Conservation (phyloP, 2,888 invertebrate species). For the Pristionchus japonicus region DNA sequence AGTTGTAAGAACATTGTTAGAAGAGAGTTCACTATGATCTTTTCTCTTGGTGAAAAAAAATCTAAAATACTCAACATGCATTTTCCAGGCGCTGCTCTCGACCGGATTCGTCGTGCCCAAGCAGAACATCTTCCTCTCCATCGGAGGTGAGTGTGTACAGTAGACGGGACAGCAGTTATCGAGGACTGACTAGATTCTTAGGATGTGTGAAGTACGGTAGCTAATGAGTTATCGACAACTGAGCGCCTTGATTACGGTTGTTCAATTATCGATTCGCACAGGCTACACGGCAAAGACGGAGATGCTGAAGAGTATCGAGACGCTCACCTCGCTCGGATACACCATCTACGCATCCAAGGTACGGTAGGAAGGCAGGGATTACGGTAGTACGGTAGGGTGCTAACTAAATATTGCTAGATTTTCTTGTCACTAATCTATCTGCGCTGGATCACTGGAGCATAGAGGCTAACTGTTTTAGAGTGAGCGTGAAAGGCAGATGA, state of each 20-base stretch:
- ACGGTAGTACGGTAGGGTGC: too few species aligned
- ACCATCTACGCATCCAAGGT: conserved; percentile 90
- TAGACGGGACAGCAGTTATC: not conserved
- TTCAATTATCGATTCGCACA: not conserved
- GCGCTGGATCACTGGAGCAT: too few species aligned
- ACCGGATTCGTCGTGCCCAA: conserved; percentile 91
- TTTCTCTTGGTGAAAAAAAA: too few species aligned
- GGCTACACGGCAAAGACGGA: conserved; percentile 88
- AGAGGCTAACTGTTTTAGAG: too few species aligned
- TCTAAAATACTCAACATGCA: too few species aligned
- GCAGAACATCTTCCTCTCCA: conserved; percentile 92
- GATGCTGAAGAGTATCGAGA: conserved; percentile 86
- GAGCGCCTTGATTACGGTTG: not conserved
- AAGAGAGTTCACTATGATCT: too few species aligned
- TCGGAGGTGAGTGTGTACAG: conserved; percentile 80
- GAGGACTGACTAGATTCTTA: too few species aligned
- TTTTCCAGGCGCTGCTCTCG: conserved; percentile 89
- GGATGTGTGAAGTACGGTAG: too few species aligned
- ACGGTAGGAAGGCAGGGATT: not conserved
- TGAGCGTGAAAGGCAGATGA: not conserved
- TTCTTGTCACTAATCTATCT: too few species aligned
- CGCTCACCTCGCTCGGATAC: conserved; percentile 90
- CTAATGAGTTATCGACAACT: too few species aligned
- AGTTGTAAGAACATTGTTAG: too few species aligned
- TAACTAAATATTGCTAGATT: too few species aligned